Evolutionary conservation across 2,113 vertebrate genomes (phyloP).

Genomic region (Hippopotamus amphibius): DNA sequence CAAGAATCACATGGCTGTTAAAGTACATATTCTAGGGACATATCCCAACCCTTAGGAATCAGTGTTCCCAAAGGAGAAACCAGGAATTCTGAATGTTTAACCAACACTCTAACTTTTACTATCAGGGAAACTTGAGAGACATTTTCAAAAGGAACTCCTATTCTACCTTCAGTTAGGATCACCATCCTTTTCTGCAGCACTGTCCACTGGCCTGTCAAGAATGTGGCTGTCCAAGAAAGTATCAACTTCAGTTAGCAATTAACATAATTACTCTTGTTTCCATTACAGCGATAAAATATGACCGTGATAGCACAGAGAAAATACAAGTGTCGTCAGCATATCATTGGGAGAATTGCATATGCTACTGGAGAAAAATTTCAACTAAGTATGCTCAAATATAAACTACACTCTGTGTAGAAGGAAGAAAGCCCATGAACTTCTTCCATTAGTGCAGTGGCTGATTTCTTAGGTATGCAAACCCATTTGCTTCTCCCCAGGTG

Average conservation of each 20-base stretch:
- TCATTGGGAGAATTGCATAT: not conserved
- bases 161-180: not conserved
- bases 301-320: not conserved
- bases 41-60: not conserved
- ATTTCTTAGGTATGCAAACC: not conserved
- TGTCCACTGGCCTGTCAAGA: not conserved
- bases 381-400: not conserved
- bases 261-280: not conserved
- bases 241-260: not conserved
- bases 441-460: not conserved
- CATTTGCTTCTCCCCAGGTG: not conserved
- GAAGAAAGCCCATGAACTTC: not conserved
- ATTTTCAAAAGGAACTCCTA: not conserved
- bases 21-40: not conserved
- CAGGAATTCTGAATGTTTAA: not conserved
- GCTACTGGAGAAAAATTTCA: not conserved
- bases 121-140: not conserved
- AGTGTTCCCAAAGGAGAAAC: not conserved
- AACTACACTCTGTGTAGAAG: not conserved
- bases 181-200: not conserved
- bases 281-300: constrained; percentile 27
- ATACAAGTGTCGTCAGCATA: not conserved
- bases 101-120: not conserved
- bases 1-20: not conserved
- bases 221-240: constrained; percentile 7